Conservation (phyloP, 2,888 invertebrate species). For the Cataglyphis altisquamis region DNA sequence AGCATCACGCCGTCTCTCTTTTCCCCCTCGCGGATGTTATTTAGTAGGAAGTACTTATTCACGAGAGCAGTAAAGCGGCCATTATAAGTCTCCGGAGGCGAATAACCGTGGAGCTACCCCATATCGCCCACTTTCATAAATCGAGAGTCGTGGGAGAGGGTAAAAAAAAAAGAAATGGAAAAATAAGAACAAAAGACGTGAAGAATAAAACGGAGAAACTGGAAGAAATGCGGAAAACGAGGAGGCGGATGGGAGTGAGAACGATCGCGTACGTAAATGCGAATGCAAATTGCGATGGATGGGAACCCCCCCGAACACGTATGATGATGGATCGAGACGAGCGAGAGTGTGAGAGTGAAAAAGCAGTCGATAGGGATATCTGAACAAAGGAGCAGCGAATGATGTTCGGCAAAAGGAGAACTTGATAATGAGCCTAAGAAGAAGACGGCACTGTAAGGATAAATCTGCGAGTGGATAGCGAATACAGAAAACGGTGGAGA, state of each 20-base stretch:
- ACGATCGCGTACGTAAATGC: not conserved
- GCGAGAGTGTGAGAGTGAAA: not conserved
- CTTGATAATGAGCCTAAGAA: conserved; percentile 68
- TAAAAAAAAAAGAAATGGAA: conserved; percentile 13
- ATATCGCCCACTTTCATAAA: conserved; percentile 72
- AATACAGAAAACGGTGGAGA: conserved; percentile 39
- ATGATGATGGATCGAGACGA: conserved; percentile 19
- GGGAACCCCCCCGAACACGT: not conserved
- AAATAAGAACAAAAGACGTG: conserved; percentile 38
- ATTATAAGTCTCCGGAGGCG: conserved; percentile 73
- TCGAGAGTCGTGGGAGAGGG: conserved; percentile 51
- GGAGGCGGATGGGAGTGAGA: not conserved
- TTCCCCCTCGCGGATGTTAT: conserved; percentile 60
- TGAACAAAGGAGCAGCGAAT: conserved; percentile 62
- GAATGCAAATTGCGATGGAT: conserved; percentile 7
- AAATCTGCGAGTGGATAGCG: conserved; percentile 60
- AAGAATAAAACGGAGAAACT: conserved; percentile 24
- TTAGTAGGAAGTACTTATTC: conserved; percentile 69
- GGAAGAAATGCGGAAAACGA: not conserved
- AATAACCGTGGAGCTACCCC: conserved; percentile 65
- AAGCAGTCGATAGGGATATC: conserved; percentile 42
- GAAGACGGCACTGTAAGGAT: conserved; percentile 60
- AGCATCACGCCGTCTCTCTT: conserved; percentile 53
- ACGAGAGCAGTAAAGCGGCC: conserved; percentile 63
- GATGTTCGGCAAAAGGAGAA: conserved; percentile 45